Conservation (phyloP, 1,140 invertebrate species). For the Telenomus remus region DNA sequence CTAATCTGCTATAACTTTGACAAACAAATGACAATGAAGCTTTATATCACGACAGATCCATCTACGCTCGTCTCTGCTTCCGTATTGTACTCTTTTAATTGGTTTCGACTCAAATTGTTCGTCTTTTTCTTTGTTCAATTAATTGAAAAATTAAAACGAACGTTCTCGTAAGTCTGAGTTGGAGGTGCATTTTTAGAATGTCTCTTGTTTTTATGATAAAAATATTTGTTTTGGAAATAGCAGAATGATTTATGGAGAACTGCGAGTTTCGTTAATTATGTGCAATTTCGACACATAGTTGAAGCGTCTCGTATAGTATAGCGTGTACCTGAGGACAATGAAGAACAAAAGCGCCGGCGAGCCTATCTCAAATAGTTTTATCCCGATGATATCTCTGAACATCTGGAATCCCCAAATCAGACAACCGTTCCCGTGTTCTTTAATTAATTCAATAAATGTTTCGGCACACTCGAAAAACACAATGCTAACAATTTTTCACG, state of each 20-base stretch:
- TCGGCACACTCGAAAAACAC: constrained; percentile 2
- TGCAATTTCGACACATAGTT: constrained; percentile 48
- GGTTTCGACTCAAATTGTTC: too few species aligned
- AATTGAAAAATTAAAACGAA: too few species aligned
- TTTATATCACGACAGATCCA: constrained; percentile 53
- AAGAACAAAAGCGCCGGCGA: constrained; percentile 40
- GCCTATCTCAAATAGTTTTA: constrained; percentile 26
- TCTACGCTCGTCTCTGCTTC: constrained; percentile 44
- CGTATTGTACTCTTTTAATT: constrained; percentile 63
- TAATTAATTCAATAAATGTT: constrained; percentile 30
- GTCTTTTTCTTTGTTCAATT: too few species aligned
- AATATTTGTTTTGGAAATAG: too few species aligned
- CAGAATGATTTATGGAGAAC: neutral
- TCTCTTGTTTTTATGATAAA: too few species aligned
- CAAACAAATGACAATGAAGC: constrained; percentile 74
- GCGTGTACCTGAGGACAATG: constrained; percentile 39
- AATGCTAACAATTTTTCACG: neutral
- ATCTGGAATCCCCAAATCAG: constrained; percentile 29
- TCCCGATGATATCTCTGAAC: constrained; percentile 33
- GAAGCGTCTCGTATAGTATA: constrained; percentile 28
- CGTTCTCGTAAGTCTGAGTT: too few species aligned
- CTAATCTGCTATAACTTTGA: constrained; percentile 64
- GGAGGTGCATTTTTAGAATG: too few species aligned
- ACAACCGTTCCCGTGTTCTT: constrained; percentile 5
- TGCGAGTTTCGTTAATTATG: constrained; percentile 44